Evolutionary conservation across 2,797 vertebrate genomes (phyloP).

Genomic region (Megaceryle alcyon): DNA sequence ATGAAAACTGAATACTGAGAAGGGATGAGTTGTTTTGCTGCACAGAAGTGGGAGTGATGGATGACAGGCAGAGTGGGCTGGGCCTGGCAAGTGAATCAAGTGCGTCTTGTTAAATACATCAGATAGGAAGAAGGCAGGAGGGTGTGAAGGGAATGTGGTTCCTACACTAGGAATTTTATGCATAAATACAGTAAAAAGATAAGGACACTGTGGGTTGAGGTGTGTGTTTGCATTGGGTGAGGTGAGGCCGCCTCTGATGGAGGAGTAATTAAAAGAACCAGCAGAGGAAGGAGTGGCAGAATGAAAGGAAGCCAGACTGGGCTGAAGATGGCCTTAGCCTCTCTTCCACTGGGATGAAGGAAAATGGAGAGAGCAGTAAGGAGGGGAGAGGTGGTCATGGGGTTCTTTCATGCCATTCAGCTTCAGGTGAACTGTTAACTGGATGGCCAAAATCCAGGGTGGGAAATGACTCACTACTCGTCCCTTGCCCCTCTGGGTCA

Average conservation of each 20-base stretch:
- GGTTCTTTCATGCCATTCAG: neutral
- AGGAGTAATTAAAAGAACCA: neutral
- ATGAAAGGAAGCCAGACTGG: neutral
- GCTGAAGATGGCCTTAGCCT: neutral
- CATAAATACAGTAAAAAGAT: constrained; percentile 12
- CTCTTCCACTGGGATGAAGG: neutral
- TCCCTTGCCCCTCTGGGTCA: neutral
- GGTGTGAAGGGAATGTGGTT: neutral
- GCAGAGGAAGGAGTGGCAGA: neutral
- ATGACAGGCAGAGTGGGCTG: neutral
- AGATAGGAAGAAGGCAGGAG: neutral
- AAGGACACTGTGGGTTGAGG: neutral
- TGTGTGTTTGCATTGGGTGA: neutral
- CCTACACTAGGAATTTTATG: neutral
- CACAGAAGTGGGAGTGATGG: constrained; percentile 24
- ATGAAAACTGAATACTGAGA: neutral
- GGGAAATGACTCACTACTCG: neutral
- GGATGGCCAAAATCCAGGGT: neutral
- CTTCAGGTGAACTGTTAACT: neutral
- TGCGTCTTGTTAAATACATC: neutral
- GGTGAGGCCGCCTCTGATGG: neutral
- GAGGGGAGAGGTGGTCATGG: neutral
- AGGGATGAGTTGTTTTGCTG: neutral
- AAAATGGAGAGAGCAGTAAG: neutral
- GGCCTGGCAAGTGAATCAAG: neutral